Conservation (phyloP, 2,888 invertebrate species). For the Pherbina coryleti region DNA sequence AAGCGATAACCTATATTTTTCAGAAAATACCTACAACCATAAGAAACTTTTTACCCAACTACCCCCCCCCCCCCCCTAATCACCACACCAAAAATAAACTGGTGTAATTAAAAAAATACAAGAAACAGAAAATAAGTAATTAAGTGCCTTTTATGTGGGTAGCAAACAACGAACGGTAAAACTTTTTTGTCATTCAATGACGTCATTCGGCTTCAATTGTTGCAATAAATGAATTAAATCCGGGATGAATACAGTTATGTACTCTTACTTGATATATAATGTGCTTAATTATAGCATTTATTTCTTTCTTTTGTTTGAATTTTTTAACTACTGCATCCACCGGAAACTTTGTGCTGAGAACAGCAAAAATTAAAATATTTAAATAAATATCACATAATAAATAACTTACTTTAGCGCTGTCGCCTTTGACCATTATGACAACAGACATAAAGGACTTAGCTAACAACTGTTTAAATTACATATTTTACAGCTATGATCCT, state of each 20-base stretch:
- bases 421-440: background rate
- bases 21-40: background rate
- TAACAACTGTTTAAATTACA: conserved; percentile 5
- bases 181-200: no score
- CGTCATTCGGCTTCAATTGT: no score
- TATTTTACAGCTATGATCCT: background rate
- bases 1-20: background rate
- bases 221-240: no score
- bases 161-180: background rate
- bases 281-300: background rate
- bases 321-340: background rate
- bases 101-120: background rate
- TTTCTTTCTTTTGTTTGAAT: background rate
- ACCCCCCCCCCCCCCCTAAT: background rate
- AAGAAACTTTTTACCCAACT: background rate
- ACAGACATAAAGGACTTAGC: background rate
- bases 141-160: background rate
- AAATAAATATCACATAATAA: conserved; percentile 10
- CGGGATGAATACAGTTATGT: no score
- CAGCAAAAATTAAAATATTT: background rate
- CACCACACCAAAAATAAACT: background rate
- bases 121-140: background rate
- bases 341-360: background rate
- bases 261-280: no score
- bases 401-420: conserved; percentile 10